Evolutionary conservation across 92 coral and sea anemone genomes (phyloP), one percentile per base, ranked within the genome.

Genomic region (Porites evermanni): DNA sequence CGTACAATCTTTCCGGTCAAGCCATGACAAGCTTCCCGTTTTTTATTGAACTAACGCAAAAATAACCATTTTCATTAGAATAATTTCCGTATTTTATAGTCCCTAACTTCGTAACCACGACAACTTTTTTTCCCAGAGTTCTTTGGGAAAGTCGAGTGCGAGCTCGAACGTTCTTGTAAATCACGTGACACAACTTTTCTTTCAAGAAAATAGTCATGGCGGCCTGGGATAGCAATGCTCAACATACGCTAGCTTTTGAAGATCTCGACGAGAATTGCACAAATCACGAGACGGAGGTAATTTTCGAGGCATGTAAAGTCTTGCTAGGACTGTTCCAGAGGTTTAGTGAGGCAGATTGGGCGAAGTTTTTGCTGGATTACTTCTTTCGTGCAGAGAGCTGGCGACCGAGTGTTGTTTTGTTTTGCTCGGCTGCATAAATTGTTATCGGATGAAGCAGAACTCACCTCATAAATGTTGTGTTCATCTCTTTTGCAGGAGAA

Each of bases 141-240:
- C 58, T 32, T 74, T 38, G 29, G 64, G 44, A 78, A 81, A 53
- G 38, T 20, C 54, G 29, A 70, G 79, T 67, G 8, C 69, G 59
- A 83, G 72, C 73, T 82, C 88, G 80, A 79, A 88, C 68, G 63
- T 79, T 67, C 74, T 53, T 44, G 6, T 38, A 38, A 38, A 81
- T 94, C 98, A 94, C 98, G 98, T 94, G 98, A 92, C 85, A 67
- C 66, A 89, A 84, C 93, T 92, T 92, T 77, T 79, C 94, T 85
- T 76, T 82, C 90, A 89, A 92, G 87, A 80, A 70, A 85, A 94
- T 87, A 87, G 89, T 92, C 93, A 95, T 95, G 98, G 98, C 96
- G 90, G 95, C 90, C 74, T 56, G 61, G 12, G 94, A 92, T 3
- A 91, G 6, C 47, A 38, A 90, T 74, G 89, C 98, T 20, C 95